Evolutionary conservation across 2,797 vertebrate genomes (phyloP).

Genomic region (Malacoctenus gilli): DNA sequence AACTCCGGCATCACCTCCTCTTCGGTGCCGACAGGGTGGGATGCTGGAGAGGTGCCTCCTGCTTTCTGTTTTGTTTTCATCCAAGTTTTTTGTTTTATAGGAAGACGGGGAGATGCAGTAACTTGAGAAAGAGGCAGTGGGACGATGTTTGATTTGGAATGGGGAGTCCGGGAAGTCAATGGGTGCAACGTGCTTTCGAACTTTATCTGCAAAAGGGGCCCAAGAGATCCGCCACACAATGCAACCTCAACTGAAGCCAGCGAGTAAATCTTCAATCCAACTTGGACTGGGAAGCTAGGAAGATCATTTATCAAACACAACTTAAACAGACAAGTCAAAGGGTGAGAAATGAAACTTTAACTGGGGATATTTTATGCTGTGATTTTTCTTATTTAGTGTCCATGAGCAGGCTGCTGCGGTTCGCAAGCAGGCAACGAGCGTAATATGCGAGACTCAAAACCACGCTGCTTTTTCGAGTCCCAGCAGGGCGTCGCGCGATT

Average conservation of each 20-base stretch:
- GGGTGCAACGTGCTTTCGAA: conserved; percentile 17
- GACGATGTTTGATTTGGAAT: conserved; percentile 51
- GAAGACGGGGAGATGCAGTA: conserved; percentile 24
- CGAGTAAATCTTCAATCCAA: no score
- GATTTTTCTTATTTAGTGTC: no score
- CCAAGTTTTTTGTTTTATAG: conserved; percentile 29
- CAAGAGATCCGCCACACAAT: no score
- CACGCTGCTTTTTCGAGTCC: conserved; percentile 47
- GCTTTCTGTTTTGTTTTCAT: conserved; percentile 22
- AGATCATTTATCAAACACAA: no score
- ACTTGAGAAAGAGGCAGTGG: conserved; percentile 24
- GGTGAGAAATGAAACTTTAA: no score
- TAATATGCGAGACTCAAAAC: no score
- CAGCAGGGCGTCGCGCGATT: conserved; percentile 57
- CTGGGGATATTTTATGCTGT: no score
- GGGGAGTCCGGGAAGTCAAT: conserved; percentile 23
- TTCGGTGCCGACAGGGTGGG: conserved; percentile 26
- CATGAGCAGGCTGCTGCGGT: no score
- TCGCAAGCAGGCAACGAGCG: no score
- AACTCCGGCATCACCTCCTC: conserved; percentile 13
- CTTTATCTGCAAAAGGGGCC: conserved; percentile 25
- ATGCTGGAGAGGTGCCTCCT: conserved; percentile 27
- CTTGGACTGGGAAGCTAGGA: no score
- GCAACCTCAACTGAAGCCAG: no score
- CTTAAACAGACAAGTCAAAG: no score